Conservation (phyloP, 2,888 invertebrate genomes). For the Lepidocyrtinus sp. region DNA sequence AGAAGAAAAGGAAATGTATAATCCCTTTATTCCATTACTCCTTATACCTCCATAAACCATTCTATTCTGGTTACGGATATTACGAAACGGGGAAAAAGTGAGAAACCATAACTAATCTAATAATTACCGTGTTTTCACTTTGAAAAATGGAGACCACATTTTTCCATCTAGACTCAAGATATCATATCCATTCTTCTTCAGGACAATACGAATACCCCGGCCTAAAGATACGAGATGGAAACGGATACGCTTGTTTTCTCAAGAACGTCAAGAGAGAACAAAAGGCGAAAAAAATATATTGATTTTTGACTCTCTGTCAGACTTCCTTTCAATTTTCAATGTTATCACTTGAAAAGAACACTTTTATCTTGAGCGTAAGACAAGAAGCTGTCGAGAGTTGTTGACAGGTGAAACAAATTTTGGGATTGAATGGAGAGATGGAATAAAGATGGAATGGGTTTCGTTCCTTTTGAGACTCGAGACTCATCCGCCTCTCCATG, state of each 20-base stretch:
- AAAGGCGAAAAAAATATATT: background rate
- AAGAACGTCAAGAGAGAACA: background rate
- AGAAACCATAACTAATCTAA: constrained; percentile 55
- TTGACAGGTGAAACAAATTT: constrained; percentile 60
- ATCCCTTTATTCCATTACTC: background rate
- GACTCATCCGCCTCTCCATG: background rate
- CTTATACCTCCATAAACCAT: background rate
- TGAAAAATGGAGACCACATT: background rate
- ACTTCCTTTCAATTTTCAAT: background rate
- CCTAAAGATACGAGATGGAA: background rate
- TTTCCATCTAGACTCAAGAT: no score
- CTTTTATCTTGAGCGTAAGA: constrained; percentile 33
- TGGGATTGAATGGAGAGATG: background rate
- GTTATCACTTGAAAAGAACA: background rate
- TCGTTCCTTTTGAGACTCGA: background rate
- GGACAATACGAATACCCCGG: no score
- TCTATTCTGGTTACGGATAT: background rate
- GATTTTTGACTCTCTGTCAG: background rate
- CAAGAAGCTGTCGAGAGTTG: constrained; percentile 41
- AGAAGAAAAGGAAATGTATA: background rate
- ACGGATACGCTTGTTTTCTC: background rate
- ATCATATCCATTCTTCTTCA: no score
- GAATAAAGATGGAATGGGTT: background rate
- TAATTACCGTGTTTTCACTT: constrained; percentile 47
- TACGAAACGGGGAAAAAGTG: constrained; percentile 31